Evolutionary conservation across 2,888 invertebrate genomes (phyloP).

Genomic region (Myopa tessellatipennis): DNA sequence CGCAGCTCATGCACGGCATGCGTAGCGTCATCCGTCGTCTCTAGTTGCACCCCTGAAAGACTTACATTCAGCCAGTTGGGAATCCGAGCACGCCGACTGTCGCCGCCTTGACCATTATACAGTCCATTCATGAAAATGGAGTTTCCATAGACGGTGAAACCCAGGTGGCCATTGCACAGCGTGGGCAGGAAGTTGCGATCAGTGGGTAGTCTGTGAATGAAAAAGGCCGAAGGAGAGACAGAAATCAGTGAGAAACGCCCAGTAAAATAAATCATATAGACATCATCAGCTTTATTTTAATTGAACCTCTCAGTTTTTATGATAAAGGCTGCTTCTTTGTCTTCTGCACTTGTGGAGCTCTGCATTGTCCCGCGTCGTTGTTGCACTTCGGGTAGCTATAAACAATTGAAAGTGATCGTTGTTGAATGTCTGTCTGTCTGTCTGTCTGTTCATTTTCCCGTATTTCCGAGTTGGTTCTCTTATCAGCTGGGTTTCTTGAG

Average conservation of each 20-base stretch:
- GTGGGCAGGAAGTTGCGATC: constrained; percentile 73
- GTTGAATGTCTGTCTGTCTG: no score
- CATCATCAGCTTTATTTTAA: background rate
- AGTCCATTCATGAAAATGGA: constrained; percentile 74
- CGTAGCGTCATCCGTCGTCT: background rate
- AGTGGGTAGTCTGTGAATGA: constrained; percentile 68
- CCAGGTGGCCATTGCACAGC: constrained; percentile 73
- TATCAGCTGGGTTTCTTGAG: no score
- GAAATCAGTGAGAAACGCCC: no score
- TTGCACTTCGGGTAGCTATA: background rate
- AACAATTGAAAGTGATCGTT: background rate
- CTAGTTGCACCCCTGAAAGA: constrained; percentile 39
- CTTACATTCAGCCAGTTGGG: constrained; percentile 72
- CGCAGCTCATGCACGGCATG: constrained; percentile 50
- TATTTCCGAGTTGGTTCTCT: no score
- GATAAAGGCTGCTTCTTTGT: background rate
- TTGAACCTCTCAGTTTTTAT: constrained; percentile 11
- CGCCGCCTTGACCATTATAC: constrained; percentile 71
- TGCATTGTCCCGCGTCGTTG: background rate
- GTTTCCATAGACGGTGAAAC: constrained; percentile 72
- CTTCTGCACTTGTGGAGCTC: background rate
- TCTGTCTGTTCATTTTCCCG: no score
- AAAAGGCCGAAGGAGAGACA: background rate
- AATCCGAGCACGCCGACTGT: constrained; percentile 73
- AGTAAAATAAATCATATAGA: background rate